A percentile compares a stretch with the other conserved stretches of the same genome.
Conservation (phyloP, 37 sponge, comb jelly and placozoan genomes). For the Hexactinellida sp. region DNA sequence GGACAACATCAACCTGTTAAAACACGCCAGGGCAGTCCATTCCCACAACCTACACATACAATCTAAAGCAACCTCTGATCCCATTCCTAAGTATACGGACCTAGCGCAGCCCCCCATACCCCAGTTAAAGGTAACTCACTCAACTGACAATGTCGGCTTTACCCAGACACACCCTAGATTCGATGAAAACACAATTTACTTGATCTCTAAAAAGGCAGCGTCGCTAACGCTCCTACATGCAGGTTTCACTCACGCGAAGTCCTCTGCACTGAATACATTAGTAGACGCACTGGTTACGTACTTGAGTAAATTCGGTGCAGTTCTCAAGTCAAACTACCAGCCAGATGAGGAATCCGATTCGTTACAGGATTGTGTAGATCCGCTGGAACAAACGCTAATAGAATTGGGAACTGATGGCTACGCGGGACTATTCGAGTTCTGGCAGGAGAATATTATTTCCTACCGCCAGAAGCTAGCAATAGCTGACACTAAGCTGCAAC, state of each 20-base stretch:
- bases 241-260: not conserved
- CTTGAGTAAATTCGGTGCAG: not conserved
- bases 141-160: not conserved
- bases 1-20: not conserved
- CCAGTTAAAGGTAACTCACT: not conserved
- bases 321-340: not conserved
- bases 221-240: not conserved
- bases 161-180: not conserved
- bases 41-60: not conserved
- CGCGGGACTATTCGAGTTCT: not conserved
- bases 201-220: not conserved
- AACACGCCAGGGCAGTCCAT: not conserved
- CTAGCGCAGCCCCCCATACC: not conserved
- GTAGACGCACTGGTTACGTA: not conserved
- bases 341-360: not conserved
- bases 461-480: not conserved
- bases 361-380: not conserved
- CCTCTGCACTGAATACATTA: not conserved
- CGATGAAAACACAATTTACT: not conserved
- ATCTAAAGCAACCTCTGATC: not conserved
- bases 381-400: slow-evolving; percentile 7
- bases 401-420: not conserved
- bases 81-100: not conserved
- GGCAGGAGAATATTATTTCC: not conserved
- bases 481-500: not conserved